Base-by-base conservation (phyloP, 2,113 vertebrate species). In the Chaetodon auriga region DNA sequence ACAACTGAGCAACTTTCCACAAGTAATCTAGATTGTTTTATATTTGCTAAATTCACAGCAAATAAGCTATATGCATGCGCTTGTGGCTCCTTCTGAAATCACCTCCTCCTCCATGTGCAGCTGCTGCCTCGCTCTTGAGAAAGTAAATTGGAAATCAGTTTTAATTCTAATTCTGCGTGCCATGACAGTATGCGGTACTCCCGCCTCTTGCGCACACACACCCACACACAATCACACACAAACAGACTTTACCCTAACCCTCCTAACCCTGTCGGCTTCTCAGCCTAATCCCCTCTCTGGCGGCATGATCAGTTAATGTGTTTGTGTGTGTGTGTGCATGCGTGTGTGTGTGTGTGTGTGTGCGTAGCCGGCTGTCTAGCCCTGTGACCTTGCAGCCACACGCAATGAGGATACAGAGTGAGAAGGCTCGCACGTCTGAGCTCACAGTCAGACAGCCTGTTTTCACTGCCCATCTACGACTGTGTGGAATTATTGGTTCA, bases 301-400 rank as follows among this genome's bases (percentile, higher is more conserved):
- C 82, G 58, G 90, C 90, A 91, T 85, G 90, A 92, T 92, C 83
- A 83, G 86, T 92, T 91, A 81, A 90, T 87, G 85, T 91, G 88
- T 89, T 68, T 88, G 87, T 75, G 81, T 66, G 57, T 75, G 73
- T 78, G 79, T 87, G 78, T 81, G 78, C 80, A 79, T 77, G 66
- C 57, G 79, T 74, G 82, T 66, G 82, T 62, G 89, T 68, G 65
- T 61, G 72, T 80, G 79, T 66, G 82, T 62, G 89, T 68, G 65
- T 61, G 72, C 78, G 79, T 82, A 63, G 70, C 66, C 65, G 86
- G 61, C 93, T 85, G 90, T 93, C 92, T 95, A 80, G 84, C 80
- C 86, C 79, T 84, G 78, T 94, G 94, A 95, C 94, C 95, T 94
- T 94, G 89, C 89, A 91, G 85, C 86, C 82, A 91, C 93, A 95